Base-by-base conservation (phyloP, 2,888 invertebrate genomes). In the Ophion costatus region DNA sequence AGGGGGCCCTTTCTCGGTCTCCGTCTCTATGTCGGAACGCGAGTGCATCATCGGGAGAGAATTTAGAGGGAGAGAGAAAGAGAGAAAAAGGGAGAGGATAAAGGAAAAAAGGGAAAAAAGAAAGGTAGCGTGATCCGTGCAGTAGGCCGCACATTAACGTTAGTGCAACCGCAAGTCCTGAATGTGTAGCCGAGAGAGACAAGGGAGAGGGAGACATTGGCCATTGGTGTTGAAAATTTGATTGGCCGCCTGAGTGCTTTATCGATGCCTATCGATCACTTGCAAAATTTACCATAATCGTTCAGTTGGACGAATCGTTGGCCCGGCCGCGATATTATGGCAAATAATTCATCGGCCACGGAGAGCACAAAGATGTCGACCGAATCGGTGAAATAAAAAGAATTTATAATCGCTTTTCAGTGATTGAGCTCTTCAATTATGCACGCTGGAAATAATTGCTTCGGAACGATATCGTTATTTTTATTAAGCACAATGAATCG, bases 191-290 rank as follows among this genome's bases (percentile, higher is more conserved):
- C 69, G 57, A 45, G 24, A 51, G 33, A 66, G 29, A 11, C 29
- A 61, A 61, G 29, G 29, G 42, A 24, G 33, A 51, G 33, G 0
- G 42, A 59, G 38, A 57, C 38, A 22, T 64, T 56, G 64, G 64
- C 79, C 64, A 71, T 79, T 71, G 71, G 71, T 33, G 64, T 79
- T 79, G 63, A 79, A 79, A 71, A 71, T 71, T 79, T 79, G 70
- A 79, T 79, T 71, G 64, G 38, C 63, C 51, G 61, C 71, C 78
- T 71, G 66, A 79, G 79, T 79, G 70, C 71, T 79, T 63, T 71
- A 71, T 64, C 71, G 56, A 71, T 71, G 61, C 29, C 45, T 45
- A 61, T 45, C 66, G 67, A 78, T 69, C 69, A 61, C 45, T 67
- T 77, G 29, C 38, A 76, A 56, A 76, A 66, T 76, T 76, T 76